phyloP scores from a whole-genome alignment of 2,113 vertebrate species.

The Mesocricetus auratus region DNA sequence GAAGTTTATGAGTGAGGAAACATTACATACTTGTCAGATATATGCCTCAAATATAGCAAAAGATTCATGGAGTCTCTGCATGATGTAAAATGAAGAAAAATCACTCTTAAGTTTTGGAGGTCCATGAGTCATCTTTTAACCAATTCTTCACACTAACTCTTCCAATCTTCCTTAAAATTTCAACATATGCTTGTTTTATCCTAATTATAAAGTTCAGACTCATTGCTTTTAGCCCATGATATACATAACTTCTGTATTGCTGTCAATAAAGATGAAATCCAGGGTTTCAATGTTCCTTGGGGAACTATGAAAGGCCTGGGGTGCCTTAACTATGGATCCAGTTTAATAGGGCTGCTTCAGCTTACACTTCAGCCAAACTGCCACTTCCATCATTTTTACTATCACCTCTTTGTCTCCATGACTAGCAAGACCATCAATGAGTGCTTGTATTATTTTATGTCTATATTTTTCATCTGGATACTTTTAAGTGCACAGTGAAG shows the following conservation, averaged over 20 bases:
- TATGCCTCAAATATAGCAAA: neutral
- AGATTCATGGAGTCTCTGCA: neutral
- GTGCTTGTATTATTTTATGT: neutral
- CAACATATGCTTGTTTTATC: constrained; percentile 27
- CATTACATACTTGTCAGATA: neutral
- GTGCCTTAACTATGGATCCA: neutral
- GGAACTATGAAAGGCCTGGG: constrained; percentile 46
- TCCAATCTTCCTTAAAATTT: constrained; percentile 60
- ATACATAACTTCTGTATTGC: constrained; percentile 18
- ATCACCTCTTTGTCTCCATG: neutral
- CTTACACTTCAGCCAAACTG: neutral
- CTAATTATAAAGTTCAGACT: constrained; percentile 51
- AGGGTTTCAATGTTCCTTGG: constrained; percentile 12
- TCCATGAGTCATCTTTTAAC: constrained; percentile 18
- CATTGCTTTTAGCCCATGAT: neutral
- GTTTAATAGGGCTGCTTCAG: neutral
- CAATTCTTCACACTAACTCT: neutral
- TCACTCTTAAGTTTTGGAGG: neutral
- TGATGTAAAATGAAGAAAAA: neutral
- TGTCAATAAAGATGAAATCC: constrained; percentile 64
- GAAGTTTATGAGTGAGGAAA: neutral
- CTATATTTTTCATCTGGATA: constrained; percentile 42
- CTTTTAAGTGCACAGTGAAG: constrained; percentile 27
- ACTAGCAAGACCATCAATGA: neutral
- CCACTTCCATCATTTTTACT: constrained; percentile 48